Base-by-base conservation (phyloP, 2,113 vertebrate genomes). In the Alaudala cheleensis region DNA sequence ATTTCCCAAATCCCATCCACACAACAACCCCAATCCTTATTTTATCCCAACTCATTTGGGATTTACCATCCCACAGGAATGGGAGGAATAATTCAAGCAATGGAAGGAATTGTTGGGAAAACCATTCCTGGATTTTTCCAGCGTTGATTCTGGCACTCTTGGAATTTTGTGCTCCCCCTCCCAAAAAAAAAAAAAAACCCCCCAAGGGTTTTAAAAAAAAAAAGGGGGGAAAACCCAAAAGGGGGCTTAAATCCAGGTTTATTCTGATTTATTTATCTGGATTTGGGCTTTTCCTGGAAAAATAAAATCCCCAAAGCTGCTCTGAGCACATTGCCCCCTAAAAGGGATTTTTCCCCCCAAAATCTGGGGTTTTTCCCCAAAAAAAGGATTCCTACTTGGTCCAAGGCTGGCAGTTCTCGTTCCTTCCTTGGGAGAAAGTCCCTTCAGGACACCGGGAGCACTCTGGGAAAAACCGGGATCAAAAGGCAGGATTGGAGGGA, bases 321-420 rank as follows among this genome's bases (percentile, higher is more conserved):
- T 65, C 47, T 37, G 44, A 49, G 39, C 15, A 10, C 1, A 1
- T 4, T 6, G 16, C 10, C n/a, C n/a, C n/a, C 12, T 24, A 58
- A 45, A 26, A 28, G 8, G 19, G 24, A 20, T 24, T 60, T 60
- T 34, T 10, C 24, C 58, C 25, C 24, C 26, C 40, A 12, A 42
- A 17, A 26, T 37, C 33, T 14, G 8, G 20, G 20, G 19, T 39
- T 58, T 58, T 58, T 11, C 17, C 14, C 13, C 34, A 23, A 16
- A 6, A 25, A 17, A 12, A 60, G 2, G 15, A 73, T 58, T 97
- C 98, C 21, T 96, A 98, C 98, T 98, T 95, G 31, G 96, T 98
- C 98, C 98, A 98, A 44, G 96, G 97, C 1, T 5, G 97, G 65
- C 98, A 98, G 11, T 56, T 62, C 22, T 95, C 42, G 19, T 98